Percentiles rank a stretch among this genome's conserved stretches.
Conservation (phyloP, 2,888 invertebrate genomes). For the Octodonta nipae region DNA sequence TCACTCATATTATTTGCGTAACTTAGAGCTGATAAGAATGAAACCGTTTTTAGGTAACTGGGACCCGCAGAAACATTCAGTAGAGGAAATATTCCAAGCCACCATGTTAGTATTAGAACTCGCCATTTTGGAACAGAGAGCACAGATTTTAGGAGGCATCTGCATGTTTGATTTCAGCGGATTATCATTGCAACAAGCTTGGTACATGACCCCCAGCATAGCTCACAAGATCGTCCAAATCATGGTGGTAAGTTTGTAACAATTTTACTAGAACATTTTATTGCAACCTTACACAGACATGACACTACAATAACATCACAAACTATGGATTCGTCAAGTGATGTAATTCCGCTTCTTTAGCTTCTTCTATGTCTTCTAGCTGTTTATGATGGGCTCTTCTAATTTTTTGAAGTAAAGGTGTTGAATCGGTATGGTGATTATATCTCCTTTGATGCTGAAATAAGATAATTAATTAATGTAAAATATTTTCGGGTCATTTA, state of each 20-base stretch:
- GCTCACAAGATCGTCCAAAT: slow-evolving; percentile 55
- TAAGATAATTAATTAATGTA: neutral
- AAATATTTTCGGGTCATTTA: neutral
- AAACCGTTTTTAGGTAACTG: slow-evolving; percentile 49
- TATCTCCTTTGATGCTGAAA: too few relatives aligned
- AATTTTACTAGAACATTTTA: neutral
- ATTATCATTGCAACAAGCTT: slow-evolving; percentile 55
- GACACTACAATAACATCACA: neutral
- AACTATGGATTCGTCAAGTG: too few relatives aligned
- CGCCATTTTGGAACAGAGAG: slow-evolving; percentile 58
- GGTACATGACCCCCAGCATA: slow-evolving; percentile 58
- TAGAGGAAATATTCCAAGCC: slow-evolving; percentile 59
- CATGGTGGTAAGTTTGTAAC: slow-evolving; percentile 49
- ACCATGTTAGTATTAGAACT: slow-evolving; percentile 58
- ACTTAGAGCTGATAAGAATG: too few relatives aligned
- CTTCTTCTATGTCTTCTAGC: too few relatives aligned
- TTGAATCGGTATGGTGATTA: too few relatives aligned
- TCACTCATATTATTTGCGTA: too few relatives aligned
- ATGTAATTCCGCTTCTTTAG: too few relatives aligned
- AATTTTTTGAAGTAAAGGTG: too few relatives aligned
- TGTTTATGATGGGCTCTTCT: too few relatives aligned
- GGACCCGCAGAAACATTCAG: slow-evolving; percentile 51
- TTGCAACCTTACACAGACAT: neutral
- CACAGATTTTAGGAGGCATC: slow-evolving; percentile 64
- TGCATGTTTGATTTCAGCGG: slow-evolving; percentile 63